A percentile compares a stretch with the other conserved stretches of the same genome.
Evolutionary conservation across 2,113 vertebrate genomes (phyloP).

Genomic region (Recurvirostra avosetta): DNA sequence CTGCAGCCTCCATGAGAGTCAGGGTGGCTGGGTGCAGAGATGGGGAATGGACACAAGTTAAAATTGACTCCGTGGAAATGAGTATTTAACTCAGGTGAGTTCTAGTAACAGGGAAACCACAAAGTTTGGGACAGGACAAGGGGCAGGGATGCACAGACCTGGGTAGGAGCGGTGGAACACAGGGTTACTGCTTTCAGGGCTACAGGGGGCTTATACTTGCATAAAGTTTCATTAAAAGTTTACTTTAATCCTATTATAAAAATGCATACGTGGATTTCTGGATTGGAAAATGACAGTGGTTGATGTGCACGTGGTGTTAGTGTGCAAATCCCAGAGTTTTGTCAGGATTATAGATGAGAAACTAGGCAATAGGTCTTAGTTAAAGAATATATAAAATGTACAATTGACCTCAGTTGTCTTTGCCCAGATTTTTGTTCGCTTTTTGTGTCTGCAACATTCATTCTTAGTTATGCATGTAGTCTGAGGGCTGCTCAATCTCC

Average conservation of each 20-base stretch:
- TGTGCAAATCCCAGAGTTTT: neutral
- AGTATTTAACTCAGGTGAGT: neutral
- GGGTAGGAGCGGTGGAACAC: neutral
- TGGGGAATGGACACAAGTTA: neutral
- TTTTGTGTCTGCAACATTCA: neutral
- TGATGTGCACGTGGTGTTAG: neutral
- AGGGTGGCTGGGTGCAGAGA: neutral
- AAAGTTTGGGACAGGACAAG: neutral
- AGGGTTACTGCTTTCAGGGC: neutral
- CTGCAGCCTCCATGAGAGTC: rapidly evolving
- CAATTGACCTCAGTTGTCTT: neutral
- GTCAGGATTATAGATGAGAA: neutral
- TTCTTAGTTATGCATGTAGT: neutral
- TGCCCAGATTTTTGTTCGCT: neutral
- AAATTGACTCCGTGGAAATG: neutral
- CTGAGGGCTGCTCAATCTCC: neutral
- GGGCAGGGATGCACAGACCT: neutral
- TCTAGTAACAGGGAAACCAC: too few species aligned
- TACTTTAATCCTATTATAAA: neutral
- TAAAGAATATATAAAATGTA: neutral
- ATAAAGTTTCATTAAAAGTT: neutral
- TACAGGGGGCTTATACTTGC: neutral
- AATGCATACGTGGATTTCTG: neutral
- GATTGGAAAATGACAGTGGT: neutral
- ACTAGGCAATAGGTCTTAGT: neutral